Evolutionary conservation across 2,888 invertebrate species (phyloP), one percentile per base, ranked within the genome.

Genomic region (Drosophila pseudotalamancana): DNA sequence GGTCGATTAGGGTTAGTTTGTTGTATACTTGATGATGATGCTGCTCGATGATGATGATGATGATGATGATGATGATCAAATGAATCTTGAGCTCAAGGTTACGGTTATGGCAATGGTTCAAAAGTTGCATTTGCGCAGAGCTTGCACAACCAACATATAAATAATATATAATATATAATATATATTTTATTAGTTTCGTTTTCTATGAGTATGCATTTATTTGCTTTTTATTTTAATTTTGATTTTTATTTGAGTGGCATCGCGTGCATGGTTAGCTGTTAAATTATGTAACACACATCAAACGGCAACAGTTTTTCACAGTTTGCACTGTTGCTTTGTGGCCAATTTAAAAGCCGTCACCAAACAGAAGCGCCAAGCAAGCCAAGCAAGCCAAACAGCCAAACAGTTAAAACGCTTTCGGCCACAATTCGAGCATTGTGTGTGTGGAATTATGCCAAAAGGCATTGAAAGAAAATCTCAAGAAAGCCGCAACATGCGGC

Each of bases 1-100:
- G 81, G 81, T 83, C 87, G 87, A 86, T 86, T 81, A 83, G 75
- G 84, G 81, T 67, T 76, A 57, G 56, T 65, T 59, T 53, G 53
- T 50, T 23, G 14, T 63, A 16, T 18, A 18, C 1, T 40, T 63
- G 21, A 6, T 8, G 25, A 34, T 49, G 40, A 42, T 57, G 18
- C 25, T 9, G 25, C 25, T 9, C n/a, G n/a, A n/a, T 29, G 8
- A 23, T 25, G 48, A 27, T 37, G 42, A 4, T 29, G 8, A 23
- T 25, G 48, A 27, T 37, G 42, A 4, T 34, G 42, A n/a, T 57
- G 69, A 53, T 65, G 71, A 59, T 51, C 72, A 50, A 63, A 81
- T 68, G 40, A 55, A 60, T 66, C 86, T 59, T 51, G 73, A 46
- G 64, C 87, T 81, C 80, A 81, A 81, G 80, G 80, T 86, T 81